Base-by-base conservation (phyloP, 53 echinoderm and acorn worm species). In the Holothuria leucospilota region DNA sequence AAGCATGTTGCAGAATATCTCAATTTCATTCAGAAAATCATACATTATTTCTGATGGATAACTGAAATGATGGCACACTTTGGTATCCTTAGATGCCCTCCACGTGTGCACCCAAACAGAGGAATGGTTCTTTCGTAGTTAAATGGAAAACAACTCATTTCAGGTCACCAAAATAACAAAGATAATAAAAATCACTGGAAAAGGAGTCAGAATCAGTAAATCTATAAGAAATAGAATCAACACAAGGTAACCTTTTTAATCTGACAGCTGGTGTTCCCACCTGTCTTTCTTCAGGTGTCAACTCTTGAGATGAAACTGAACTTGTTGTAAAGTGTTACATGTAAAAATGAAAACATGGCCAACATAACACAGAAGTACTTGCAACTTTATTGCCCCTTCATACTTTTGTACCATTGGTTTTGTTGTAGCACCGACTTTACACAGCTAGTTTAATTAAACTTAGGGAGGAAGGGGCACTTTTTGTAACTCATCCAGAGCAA, bases 1-100 rank as follows among this genome's bases (percentile, higher is more conserved):
- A 71, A 42, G 71, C 39, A 71, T 71, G 71, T 71, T 71, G 42
- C 71, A 71, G 42, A 71, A 71, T 56, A 56, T 56, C 56, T 56
- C 56, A 18, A 56, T 56, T 71, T 71, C 71, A 39, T 71, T 71
- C 71, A 30, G 71, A 71, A 71, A 71, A 71, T 71, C 71, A 39
- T 71, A 71, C 71, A 71, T 40, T 39, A 42, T 71, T 56, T 71
- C 71, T 71, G 71, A 40, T 40, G 42, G 42, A 38, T 39, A 71
- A 40, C 72, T 71, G 40, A 71, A 46, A 71, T 39, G 42, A 71
- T 71, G 42, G 72, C 72, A 71, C 42, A 71, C 40, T 71, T 71
- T 39, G n/a, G 42, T 46, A 71, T 71, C 72, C 72, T 40, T 39
- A 20, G 72, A 71, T 71, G 72, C 40, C 23, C 7, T 71, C 42